Percentiles rank a stretch among this genome's conserved stretches.
phyloP scores from a whole-genome alignment of 30 jellyfish, hydroid and myxozoan species.

The Calvadosia cruxmelitensis region DNA sequence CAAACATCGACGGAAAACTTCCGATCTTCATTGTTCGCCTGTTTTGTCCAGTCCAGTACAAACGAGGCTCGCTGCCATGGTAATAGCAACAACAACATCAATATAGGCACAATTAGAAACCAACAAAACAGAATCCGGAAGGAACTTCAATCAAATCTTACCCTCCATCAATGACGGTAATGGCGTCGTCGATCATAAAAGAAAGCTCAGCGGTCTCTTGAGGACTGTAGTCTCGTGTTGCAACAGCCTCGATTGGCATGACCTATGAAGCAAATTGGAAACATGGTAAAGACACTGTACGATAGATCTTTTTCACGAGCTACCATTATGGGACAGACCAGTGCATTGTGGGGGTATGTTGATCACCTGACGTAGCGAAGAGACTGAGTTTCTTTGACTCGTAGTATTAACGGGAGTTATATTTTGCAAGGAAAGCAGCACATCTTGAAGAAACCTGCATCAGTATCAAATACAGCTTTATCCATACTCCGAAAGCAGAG shows the following conservation, averaged over 20 bases:
- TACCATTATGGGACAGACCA: neutral
- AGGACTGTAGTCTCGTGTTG: constrained; percentile 22
- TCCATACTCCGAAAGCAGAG: too few relatives aligned
- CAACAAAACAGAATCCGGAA: neutral
- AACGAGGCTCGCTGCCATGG: constrained; percentile 24
- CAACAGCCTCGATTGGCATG: constrained; percentile 46
- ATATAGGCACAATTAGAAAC: neutral
- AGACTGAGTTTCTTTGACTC: too few relatives aligned
- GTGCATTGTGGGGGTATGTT: neutral
- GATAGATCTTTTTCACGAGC: neutral
- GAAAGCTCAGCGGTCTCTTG: constrained; percentile 22
- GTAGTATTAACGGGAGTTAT: too few relatives aligned
- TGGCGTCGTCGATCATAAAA: constrained; percentile 39
- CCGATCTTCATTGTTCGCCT: constrained; percentile 73
- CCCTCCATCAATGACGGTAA: constrained; percentile 54
- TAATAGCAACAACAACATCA: neutral
- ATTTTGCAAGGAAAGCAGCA: too few relatives aligned
- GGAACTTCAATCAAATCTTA: neutral
- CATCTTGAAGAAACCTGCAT: too few relatives aligned
- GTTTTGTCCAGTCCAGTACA: constrained; percentile 61
- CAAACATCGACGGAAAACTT: constrained; percentile 19
- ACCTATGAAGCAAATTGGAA: constrained; percentile 16
- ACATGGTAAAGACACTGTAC: neutral
- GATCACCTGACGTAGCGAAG: neutral
- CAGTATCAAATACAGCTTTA: too few relatives aligned